phyloP scores from a whole-genome alignment of 1,140 invertebrate species.

The Idris sp. region DNA sequence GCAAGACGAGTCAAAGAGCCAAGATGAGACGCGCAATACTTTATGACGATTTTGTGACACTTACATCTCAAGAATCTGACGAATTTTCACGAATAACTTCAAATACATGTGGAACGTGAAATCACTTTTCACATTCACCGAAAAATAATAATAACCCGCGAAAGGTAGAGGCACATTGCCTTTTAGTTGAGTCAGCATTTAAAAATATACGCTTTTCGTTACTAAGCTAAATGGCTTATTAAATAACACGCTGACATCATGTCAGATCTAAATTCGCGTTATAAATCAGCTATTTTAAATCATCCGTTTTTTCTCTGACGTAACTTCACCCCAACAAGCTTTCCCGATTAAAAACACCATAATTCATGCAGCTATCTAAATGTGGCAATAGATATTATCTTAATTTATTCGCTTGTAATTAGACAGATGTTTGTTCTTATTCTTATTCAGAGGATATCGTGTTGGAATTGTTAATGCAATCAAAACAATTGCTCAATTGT shows the following conservation, averaged over 20 bases:
- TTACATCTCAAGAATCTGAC: conserved; percentile 34
- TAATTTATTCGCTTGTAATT: conserved; percentile 34
- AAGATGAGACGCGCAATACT: conserved; percentile 12
- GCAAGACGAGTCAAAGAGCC: conserved; percentile 31
- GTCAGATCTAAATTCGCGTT: conserved; percentile 35
- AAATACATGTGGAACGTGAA: conserved; percentile 18
- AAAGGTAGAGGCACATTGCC: conserved; percentile 1
- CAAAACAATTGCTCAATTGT: conserved; percentile 1
- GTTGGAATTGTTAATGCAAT: neutral
- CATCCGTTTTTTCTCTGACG: conserved; percentile 12
- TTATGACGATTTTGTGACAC: conserved; percentile 48
- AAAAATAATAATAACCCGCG: conserved; percentile 31
- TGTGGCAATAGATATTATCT: conserved; percentile 8
- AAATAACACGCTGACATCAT: conserved; percentile 28
- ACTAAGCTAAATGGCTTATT: conserved; percentile 37
- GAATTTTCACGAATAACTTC: conserved; percentile 45
- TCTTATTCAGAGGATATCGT: conserved; percentile 2
- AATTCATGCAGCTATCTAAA: conserved; percentile 41
- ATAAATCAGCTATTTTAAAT: conserved; percentile 23
- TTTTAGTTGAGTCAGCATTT: conserved; percentile 50
- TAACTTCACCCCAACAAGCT: conserved; percentile 2
- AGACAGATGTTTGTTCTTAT: conserved; percentile 13
- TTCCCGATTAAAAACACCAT: conserved; percentile 37
- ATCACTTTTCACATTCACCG: conserved; percentile 13
- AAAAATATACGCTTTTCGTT: conserved; percentile 29